Percentiles rank a stretch among this genome's conserved stretches.
Evolutionary conservation across 2,797 vertebrate species (phyloP).

Genomic region (Masticophis lateralis): DNA sequence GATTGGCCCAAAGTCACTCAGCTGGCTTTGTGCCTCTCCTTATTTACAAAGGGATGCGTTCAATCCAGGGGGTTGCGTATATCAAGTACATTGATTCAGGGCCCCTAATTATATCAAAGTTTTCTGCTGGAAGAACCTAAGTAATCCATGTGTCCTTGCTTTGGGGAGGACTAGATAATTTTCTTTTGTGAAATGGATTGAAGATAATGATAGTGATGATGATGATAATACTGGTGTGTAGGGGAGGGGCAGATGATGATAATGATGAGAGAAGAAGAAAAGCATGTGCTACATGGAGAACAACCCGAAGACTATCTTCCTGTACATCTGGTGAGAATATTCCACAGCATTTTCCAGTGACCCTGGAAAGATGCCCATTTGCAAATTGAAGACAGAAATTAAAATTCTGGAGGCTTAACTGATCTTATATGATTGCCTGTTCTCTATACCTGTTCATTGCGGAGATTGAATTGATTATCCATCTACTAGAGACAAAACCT

Average conservation of each 20-base stretch:
- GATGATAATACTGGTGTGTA: not conserved
- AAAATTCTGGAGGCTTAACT: conserved; percentile 42
- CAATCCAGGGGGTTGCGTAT: not conserved
- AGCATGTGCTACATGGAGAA: not conserved
- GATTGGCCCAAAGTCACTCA: not conserved
- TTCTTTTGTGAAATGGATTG: not conserved
- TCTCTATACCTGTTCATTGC: conserved; percentile 37
- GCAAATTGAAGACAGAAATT: conserved; percentile 55
- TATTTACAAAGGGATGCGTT: not conserved
- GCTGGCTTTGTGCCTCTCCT: not conserved
- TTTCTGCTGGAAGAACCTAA: not conserved
- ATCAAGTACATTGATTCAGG: not conserved
- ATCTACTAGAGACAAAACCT: conserved; percentile 6
- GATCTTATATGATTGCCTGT: conserved; percentile 42
- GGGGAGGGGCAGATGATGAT: not conserved
- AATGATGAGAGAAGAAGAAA: not conserved
- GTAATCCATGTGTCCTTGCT: not conserved
- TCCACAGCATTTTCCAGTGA: conserved; percentile 25
- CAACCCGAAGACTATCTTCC: not conserved
- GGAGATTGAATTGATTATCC: conserved; percentile 34
- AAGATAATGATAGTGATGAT: no score
- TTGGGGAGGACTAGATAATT: not conserved
- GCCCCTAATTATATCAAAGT: not conserved
- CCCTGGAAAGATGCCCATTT: conserved; percentile 33
- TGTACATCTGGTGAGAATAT: conserved; percentile 38